phyloP scores from a whole-genome alignment of 37 sponge, comb jelly and placozoan genomes.

The Cladorhizidae sp. region DNA sequence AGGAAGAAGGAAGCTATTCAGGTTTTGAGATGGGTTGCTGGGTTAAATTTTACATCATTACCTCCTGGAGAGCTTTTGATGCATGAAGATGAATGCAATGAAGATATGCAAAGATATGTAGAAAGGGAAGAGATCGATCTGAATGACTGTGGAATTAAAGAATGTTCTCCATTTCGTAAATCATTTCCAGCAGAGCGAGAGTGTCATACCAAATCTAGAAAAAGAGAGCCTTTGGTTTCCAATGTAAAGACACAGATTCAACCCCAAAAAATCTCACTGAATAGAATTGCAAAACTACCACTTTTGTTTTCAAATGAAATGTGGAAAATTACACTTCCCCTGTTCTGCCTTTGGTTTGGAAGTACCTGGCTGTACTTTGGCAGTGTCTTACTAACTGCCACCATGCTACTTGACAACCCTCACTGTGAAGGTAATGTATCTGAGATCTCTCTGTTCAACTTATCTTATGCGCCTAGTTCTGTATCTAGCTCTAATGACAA shows the following conservation, averaged over 20 bases:
- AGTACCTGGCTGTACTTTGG: conserved; percentile 69
- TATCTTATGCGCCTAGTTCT: not conserved
- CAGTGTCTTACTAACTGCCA: conserved; percentile 56
- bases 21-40: conserved; percentile 50
- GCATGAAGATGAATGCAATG: conserved; percentile 35
- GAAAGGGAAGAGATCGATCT: no score
- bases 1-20: conserved; percentile 49
- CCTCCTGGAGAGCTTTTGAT: conserved; percentile 37
- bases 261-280: not conserved
- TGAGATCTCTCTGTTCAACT: not conserved
- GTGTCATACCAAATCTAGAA: not conserved
- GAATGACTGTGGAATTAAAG: no score
- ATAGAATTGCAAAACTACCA: not conserved
- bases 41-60: conserved; percentile 46
- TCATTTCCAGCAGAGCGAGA: no score
- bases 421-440: conserved; percentile 54
- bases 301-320: conserved; percentile 48
- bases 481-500: not conserved
- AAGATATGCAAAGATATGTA: not conserved
- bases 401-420: conserved; percentile 58
- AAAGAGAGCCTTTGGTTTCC: not conserved
- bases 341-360: conserved; percentile 56
- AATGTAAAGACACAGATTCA: no score
- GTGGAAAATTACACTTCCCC: conserved; percentile 59
- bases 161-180: no score